Evolutionary conservation across 2,113 vertebrate genomes (phyloP).

Genomic region (Dasyurus viverrinus): DNA sequence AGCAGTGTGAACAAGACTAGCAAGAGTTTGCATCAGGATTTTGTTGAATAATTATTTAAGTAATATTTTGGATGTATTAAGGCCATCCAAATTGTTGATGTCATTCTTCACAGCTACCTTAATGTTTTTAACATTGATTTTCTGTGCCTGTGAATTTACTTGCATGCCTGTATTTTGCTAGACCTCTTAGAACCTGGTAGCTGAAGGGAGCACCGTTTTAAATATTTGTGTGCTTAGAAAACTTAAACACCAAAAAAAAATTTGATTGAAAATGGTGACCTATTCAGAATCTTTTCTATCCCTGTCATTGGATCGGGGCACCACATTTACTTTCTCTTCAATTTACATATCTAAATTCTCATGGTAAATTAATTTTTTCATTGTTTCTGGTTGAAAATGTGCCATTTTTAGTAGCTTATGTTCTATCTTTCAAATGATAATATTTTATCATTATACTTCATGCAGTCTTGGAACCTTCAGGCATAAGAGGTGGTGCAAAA

Average conservation of each 20-base stretch:
- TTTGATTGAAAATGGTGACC: conserved; percentile 79
- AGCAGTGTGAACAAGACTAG: conserved; percentile 86
- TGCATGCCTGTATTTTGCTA: conserved; percentile 89
- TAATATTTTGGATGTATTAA: conserved; percentile 84
- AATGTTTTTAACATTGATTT: conserved; percentile 86
- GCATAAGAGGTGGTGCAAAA: conserved; percentile 59
- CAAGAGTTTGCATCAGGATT: conserved; percentile 87
- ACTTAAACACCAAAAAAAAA: conserved; percentile 72
- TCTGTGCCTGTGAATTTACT: conserved; percentile 89
- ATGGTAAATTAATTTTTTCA: conserved; percentile 56
- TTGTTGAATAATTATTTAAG: conserved; percentile 84
- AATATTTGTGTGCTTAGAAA: conserved; percentile 78
- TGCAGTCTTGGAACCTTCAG: conserved; percentile 65
- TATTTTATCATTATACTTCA: conserved; percentile 74
- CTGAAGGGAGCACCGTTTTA: conserved; percentile 85
- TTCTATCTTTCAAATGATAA: conserved; percentile 72
- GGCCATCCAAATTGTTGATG: conserved; percentile 84
- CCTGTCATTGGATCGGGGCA: conserved; percentile 72
- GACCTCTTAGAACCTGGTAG: conserved; percentile 85
- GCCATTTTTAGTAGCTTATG: conserved; percentile 78
- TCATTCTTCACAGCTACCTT: conserved; percentile 86
- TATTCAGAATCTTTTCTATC: conserved; percentile 81
- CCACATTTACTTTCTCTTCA: conserved; percentile 52
- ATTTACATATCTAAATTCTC: conserved; percentile 64
- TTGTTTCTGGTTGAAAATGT: conserved; percentile 74